A percentile compares a stretch with the other conserved stretches of the same genome.
Conservation (phyloP, 2,888 invertebrate genomes). For the Steinernema hermaphroditum region DNA sequence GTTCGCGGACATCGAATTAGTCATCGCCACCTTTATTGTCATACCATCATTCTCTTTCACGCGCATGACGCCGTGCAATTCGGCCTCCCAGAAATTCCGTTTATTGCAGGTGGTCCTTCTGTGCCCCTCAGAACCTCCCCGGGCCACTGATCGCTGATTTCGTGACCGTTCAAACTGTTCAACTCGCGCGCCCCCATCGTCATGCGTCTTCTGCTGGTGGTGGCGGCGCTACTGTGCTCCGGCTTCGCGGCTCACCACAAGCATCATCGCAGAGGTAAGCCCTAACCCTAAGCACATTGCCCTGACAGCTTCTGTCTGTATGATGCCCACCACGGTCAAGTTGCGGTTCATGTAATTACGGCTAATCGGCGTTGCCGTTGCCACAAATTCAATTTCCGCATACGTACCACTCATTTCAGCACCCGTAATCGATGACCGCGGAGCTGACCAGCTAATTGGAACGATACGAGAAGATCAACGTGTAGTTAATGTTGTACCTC, state of each 20-base stretch:
- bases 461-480: constrained; percentile 61
- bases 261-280: constrained; percentile 39
- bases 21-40: constrained; percentile 10
- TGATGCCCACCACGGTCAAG: background rate
- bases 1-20: constrained; percentile 9
- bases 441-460: constrained; percentile 60
- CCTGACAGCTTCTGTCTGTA: background rate
- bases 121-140: background rate
- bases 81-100: background rate
- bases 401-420: constrained; percentile 40
- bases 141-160: constrained; percentile 25
- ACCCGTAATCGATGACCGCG: constrained; percentile 61
- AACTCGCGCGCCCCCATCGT: constrained; percentile 29
- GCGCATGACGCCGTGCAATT: constrained; percentile 9
- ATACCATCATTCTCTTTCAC: background rate
- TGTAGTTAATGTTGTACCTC: constrained; percentile 59
- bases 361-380: constrained; percentile 12
- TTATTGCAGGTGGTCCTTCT: background rate
- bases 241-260: constrained; percentile 37
- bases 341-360: background rate
- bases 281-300: background rate
- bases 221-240: constrained; percentile 27
- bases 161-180: constrained; percentile 6
- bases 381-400: constrained; percentile 22
- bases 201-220: constrained; percentile 30